Conservation (phyloP, 2,888 invertebrate species). For the Meloe dianella region DNA sequence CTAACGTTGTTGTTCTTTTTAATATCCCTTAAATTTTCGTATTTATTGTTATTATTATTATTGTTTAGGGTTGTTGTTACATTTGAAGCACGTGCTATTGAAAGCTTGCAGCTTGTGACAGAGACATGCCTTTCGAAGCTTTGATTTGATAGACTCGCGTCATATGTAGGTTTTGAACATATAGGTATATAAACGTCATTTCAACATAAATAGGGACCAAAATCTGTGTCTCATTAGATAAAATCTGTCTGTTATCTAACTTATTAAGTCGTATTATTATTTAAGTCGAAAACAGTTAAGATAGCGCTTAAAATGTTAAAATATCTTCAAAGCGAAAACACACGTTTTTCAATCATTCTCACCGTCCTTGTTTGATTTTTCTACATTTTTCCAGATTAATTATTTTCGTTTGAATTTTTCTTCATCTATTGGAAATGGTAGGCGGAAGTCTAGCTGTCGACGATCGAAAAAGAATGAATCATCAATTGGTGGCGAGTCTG, state of each 20-base stretch:
- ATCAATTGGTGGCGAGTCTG: too few relatives aligned
- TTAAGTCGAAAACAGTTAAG: background rate
- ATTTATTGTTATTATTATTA: background rate
- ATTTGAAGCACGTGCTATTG: conserved; percentile 29
- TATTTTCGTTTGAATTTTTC: too few relatives aligned
- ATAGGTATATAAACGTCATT: conserved; percentile 15
- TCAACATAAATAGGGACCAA: conserved; percentile 15
- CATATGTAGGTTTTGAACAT: background rate
- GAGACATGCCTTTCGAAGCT: conserved; percentile 9
- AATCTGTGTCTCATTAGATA: conserved; percentile 26
- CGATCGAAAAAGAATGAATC: too few relatives aligned
- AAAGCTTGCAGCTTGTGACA: conserved; percentile 28
- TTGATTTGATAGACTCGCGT: conserved; percentile 8
- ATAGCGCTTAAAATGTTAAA: background rate
- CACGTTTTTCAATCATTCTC: background rate
- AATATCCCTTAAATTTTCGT: background rate
- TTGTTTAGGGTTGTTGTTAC: conserved; percentile 8
- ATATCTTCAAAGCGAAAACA: background rate
- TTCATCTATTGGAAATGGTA: too few relatives aligned
- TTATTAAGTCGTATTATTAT: background rate
- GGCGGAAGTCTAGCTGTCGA: too few relatives aligned
- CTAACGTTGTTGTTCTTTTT: background rate
- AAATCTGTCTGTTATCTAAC: conserved; percentile 5
- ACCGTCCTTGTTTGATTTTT: too few relatives aligned
- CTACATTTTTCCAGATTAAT: too few relatives aligned